Base-by-base conservation (phyloP, 2,888 invertebrate species). In the Eupithecia abbreviata region DNA sequence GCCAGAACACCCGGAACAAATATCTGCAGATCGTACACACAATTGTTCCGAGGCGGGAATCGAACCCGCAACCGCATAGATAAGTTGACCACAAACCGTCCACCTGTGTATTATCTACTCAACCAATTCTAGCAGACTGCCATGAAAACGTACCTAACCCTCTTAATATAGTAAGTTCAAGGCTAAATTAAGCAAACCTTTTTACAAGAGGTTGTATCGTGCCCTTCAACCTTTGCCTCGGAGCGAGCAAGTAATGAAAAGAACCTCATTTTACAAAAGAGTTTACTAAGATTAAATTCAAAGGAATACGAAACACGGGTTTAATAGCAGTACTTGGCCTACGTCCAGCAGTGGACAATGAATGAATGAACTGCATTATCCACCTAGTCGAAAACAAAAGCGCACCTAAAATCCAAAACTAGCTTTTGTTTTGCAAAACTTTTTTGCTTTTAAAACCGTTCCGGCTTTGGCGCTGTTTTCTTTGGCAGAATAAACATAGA, bases 401-500 rank as follows among this genome's bases (percentile, higher is more conserved):
- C 67, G 43, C 67, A 67, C 45, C 67, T 43, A 67, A 42, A 65
- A 42, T 9, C 55, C 67, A 65, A 73, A 78, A 65, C 51, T 58
- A 18, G 58, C 71, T 51, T 73, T 80, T 76, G 77, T 78, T 73
- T 77, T 73, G 55, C 68, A 41, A 74, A 79, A 71, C 73, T 79
- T 81, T 79, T 77, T 68, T 43, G 74, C 71, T 75, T 78, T 79
- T 76, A 73, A 65, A 75, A 71, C 45, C 18, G 62, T 68, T 76
- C 15, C 65, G 67, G 70, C 58, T 76, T 68, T 51, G 76, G 73
- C 71, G 81, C 79, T 82, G 79, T 83, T 75, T 84, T 80, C 78
- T 77, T 76, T 68, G 73, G 79, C 83, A 82, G 69, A 76, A 77
- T 74, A 78, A 82, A 81, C 81, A 79, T 83, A 82, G 80, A 83